Base-by-base conservation (phyloP, 2,113 vertebrate species). In the Chunga burmeisteri region DNA sequence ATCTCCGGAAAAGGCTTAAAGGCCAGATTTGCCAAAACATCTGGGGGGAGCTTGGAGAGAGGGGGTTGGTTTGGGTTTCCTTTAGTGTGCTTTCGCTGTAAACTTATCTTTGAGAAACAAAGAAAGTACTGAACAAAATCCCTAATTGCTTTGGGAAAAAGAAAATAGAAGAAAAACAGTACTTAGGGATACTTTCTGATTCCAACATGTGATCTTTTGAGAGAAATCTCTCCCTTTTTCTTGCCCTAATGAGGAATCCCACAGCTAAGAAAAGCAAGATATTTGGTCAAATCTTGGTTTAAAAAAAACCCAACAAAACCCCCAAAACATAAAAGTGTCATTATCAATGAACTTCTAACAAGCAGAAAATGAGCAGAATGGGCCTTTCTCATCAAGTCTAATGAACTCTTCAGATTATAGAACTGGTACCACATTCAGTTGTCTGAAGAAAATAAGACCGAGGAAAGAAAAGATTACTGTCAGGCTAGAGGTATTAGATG, bases 361-460 rank as follows among this genome's bases (percentile, higher is more conserved):
- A 87, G 96, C 84, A 88, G 90, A 92, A 81, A 94, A 95, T 20
- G 49, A 94, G 79, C 91, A 68, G 92, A 86, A 94, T 5, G 19
- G 90, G 53, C 79, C 36, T 26, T 68, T 74, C 86, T 29, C 81
- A n/a, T 55, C 16, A 10, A 68, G 65, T 21, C 56, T 82, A 88
- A 92, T 4, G 27, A 94, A 80, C 36, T 59, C 27, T 56, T 94
- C 53, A 66, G 88, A 44, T 40, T 18, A 23, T 25, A n/a, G 90
- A 87, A 12, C 32, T 9, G 36, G 34, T 63, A 86, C 73, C 34
- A 26, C 46, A 11, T 74, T 85, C 34, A 46, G 34, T 63, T 18
- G 42, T 30, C 44, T 23, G 61, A 93, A 73, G 81, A 72, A 42
- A 87, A 83, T 1, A 8, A 85, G 81, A 53, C 5, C 0, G 4